A percentile compares a stretch with the other conserved stretches of the same genome.
Conservation (phyloP, 2,113 vertebrate species). For the Ochotona curzoniae region DNA sequence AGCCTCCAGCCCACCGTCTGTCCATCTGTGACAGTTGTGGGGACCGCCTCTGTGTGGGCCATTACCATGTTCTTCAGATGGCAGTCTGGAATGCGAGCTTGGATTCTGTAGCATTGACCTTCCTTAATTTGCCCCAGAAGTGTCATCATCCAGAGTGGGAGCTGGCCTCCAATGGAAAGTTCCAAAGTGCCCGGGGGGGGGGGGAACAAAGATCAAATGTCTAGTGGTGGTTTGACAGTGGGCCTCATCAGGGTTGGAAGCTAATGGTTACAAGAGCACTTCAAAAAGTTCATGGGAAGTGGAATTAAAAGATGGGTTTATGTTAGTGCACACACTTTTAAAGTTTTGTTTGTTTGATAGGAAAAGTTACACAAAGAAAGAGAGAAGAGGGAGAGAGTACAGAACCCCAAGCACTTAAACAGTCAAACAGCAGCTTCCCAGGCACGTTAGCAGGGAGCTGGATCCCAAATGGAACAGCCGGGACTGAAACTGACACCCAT, state of each 20-base stretch:
- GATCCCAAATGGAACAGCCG: too few relatives aligned
- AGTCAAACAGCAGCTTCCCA: too few relatives aligned
- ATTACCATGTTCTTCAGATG: background rate
- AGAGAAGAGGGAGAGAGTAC: too few relatives aligned
- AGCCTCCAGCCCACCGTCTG: background rate
- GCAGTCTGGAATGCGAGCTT: background rate
- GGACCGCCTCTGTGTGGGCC: background rate
- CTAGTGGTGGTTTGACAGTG: background rate
- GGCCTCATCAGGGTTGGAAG: background rate
- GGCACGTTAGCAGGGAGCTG: too few relatives aligned
- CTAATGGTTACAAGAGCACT: too few relatives aligned
- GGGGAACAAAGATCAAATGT: background rate
- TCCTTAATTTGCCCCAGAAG: background rate
- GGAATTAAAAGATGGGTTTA: too few relatives aligned
- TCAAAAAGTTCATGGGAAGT: too few relatives aligned
- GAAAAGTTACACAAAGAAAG: too few relatives aligned
- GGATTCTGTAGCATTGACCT: background rate
- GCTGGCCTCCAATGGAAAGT: background rate
- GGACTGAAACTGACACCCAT: too few relatives aligned
- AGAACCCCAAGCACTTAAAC: too few relatives aligned
- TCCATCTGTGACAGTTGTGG: background rate
- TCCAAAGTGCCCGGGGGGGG: background rate
- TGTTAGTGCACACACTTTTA: too few relatives aligned
- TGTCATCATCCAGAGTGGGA: background rate
- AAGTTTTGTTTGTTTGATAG: too few relatives aligned